Base-by-base conservation (phyloP, 92 coral and sea anemone species). In the Pocillopora grandis region DNA sequence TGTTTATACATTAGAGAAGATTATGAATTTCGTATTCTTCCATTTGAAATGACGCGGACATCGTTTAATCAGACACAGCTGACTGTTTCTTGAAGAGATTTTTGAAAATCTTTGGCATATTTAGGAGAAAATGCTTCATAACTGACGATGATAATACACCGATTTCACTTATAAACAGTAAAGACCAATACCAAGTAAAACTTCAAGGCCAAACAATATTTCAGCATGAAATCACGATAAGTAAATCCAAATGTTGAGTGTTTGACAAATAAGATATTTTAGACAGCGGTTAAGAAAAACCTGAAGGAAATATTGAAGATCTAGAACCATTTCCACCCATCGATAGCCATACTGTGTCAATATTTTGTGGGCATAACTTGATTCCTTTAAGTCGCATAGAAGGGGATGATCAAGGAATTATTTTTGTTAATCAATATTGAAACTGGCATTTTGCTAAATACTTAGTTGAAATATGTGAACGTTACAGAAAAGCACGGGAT, bases 361-460 rank as follows among this genome's bases (percentile, higher is more conserved):
- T 81, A 71, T 81, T 81, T 57, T 20, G 20, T 18, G 77, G 23
- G 59, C 71, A 78, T 63, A 63, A 81, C 71, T 71, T 71, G 69
- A 81, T 79, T 79, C 84, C 12, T 66, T 18, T 67, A 21, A 49
- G 62, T 18, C 42, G 62, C 66, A 10, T 33, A 18, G 61, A 70
- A 65, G 55, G 58, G 55, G 52, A 21, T 71, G 77, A 81, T 81
- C 77, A 59, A 70, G 61, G 12, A 20, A 42, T 70, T n/a, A 58
- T 80, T 10, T 31, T 69, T 58, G 76, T 59, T 55, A 68, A 33
- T 31, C 76, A 80, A 68, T 81, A 60, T 81, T 59, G 5, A 17
- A 27, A 10, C 36, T 18, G 82, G 42, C 21, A 67, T 19, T 12
- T 55, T 35, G 18, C 49, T 17, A 11, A 42, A 42, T 16, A 21